These are phyloP conservation scores for Sebastes goodei DNA, from an alignment of 2,797 vertebrate species.

Conservation along the genomic window DNA sequence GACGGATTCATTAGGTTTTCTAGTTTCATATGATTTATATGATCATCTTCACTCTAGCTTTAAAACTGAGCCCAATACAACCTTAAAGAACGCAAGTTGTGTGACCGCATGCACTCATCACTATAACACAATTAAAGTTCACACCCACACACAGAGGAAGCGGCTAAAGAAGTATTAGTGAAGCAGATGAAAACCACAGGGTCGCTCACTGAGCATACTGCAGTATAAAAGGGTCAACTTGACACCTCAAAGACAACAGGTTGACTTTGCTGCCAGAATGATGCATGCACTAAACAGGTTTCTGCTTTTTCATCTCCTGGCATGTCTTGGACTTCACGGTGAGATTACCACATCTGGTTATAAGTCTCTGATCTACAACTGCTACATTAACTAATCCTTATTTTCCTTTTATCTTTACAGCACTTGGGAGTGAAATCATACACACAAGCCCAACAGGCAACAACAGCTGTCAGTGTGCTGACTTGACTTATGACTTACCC, in stretches of 20 bases:
- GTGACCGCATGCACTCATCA: background rate
- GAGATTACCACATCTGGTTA: background rate
- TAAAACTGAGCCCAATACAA: no score
- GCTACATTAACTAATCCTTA: background rate
- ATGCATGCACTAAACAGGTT: background rate
- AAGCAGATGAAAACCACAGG: conserved; percentile 1
- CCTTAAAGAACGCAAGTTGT: no score
- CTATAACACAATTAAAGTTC: background rate
- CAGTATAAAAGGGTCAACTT: background rate
- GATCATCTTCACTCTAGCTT: no score
- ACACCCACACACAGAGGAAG: background rate
- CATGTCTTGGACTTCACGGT: conserved; percentile 10
- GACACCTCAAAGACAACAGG: background rate
- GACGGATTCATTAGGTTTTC: no score
- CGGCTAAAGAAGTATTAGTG: rapidly evolving
- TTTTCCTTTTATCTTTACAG: background rate
- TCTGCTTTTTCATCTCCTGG: conserved; percentile 20
- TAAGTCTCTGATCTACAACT: background rate
- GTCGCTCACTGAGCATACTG: background rate
- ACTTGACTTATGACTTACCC: no score
- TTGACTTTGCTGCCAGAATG: background rate
- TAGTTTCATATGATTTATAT: no score
- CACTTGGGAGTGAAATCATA: conserved; percentile 51
- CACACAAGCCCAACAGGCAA: background rate
- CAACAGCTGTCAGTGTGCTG: no score